Percentiles rank a stretch among this genome's conserved stretches.
These are phyloP conservation scores for Heteractis magnifica DNA, from an alignment of 92 coral and sea anemone genomes.

Conservation along the genomic window DNA sequence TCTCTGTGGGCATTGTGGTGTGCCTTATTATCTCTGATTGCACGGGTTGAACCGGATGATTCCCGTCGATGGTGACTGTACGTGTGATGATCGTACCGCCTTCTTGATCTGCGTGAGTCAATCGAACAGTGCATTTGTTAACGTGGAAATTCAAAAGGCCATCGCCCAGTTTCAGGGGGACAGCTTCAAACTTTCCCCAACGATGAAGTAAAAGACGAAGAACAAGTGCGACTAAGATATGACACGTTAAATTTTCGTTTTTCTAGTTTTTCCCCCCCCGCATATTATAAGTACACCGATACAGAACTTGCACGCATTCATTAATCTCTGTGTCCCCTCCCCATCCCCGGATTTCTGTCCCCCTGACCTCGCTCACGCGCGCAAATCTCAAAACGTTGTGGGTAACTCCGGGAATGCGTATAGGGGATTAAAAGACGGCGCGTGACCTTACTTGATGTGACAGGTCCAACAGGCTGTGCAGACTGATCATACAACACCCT, in stretches of 20 bases:
- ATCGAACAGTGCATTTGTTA: constrained; percentile 1
- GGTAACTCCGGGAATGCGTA: not conserved
- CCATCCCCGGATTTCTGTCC: not conserved
- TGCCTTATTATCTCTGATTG: constrained; percentile 80
- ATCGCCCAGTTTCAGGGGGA: not conserved
- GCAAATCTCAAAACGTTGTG: not conserved
- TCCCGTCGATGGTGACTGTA: constrained; percentile 85
- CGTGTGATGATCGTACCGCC: constrained; percentile 85
- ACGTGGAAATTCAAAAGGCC: too few species aligned
- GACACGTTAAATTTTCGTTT: too few species aligned
- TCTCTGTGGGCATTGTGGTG: constrained; percentile 89
- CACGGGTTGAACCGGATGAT: constrained; percentile 59
- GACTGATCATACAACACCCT: constrained; percentile 67
- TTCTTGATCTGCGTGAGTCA: constrained; percentile 42
- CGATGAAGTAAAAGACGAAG: too few species aligned
- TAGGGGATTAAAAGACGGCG: not conserved
- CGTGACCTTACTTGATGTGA: constrained; percentile 50
- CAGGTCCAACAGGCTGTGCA: constrained; percentile 47
- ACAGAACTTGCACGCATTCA: too few species aligned
- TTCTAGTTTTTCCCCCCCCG: too few species aligned
- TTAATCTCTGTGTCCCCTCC: too few species aligned
- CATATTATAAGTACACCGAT: too few species aligned
- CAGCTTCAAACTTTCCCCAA: too few species aligned
- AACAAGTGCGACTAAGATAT: too few species aligned
- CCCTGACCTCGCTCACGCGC: not conserved